These are phyloP conservation scores for Lasioglossum morio DNA, from an alignment of 2,888 invertebrate species.

Conservation along the genomic window DNA sequence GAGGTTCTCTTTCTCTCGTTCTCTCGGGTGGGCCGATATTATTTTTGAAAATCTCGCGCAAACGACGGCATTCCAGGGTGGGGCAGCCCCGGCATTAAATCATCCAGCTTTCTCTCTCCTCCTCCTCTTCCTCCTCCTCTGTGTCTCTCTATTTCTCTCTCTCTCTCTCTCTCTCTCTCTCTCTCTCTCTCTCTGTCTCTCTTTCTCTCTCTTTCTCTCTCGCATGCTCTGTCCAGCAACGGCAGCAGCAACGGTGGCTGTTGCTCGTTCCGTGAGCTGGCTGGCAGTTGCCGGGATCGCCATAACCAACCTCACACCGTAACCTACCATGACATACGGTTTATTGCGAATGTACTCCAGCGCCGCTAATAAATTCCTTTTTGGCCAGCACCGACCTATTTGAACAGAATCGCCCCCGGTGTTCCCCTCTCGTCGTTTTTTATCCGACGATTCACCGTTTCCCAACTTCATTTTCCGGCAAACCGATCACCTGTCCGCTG, in stretches of 20 bases:
- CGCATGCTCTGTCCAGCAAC: constrained; percentile 26
- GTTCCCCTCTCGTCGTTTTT: constrained; percentile 8
- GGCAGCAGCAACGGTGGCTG: constrained; percentile 66
- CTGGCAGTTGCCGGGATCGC: constrained; percentile 80
- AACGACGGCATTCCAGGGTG: constrained; percentile 84
- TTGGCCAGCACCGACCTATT: constrained; percentile 67
- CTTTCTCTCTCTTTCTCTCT: background rate
- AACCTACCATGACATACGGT: constrained; percentile 80
- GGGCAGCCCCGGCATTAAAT: constrained; percentile 78
- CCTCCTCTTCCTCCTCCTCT: background rate
- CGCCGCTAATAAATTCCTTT: constrained; percentile 82
- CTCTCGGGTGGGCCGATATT: constrained; percentile 73
- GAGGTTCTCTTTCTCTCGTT: constrained; percentile 14
- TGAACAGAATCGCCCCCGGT: constrained; percentile 36
- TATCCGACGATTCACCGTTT: constrained; percentile 35
- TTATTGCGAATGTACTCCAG: constrained; percentile 82
- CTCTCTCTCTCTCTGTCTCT: background rate
- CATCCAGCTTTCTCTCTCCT: constrained; percentile 58
- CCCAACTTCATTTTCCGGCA: constrained; percentile 51
- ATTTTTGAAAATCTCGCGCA: constrained; percentile 81
- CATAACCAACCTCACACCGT: constrained; percentile 78
- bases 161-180: background rate
- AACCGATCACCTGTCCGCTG: constrained; percentile 10
- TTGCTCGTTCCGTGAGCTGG: constrained; percentile 69
- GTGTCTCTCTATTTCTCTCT: background rate